Evolutionary conservation across 2,888 invertebrate genomes (phyloP), one percentile per base, ranked within the genome.

Genomic region (Xanthia icteritia): DNA sequence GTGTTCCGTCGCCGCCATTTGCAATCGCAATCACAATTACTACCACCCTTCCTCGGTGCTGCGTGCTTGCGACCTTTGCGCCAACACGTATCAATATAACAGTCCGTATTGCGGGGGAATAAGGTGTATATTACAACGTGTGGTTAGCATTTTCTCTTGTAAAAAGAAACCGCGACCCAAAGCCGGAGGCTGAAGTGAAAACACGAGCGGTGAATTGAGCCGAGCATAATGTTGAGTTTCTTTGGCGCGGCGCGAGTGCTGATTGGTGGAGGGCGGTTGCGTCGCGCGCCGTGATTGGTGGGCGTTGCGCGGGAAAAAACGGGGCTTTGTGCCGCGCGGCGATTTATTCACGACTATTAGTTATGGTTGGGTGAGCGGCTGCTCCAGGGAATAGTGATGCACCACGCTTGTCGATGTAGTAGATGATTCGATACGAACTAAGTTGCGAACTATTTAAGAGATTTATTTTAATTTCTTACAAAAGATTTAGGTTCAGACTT

Each of bases 291-390:
- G 89, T 91, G 90, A 96, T 96, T 96, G 96, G 96, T 93, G 92
- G 91, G 86, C 89, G 86, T 85, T 82, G 86, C 84, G 89, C 88
- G 91, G 88, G 91, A 94, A 95, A 95, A 95, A 94, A 94, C 87
- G 87, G 89, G 90, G 91, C 93, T 94, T 95, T 95, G 94, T 95
- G 94, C 92, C 90, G 92, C 92, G 91, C 92, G 90, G 92, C 93
- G 94, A 94, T 94, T 95, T 94, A 94, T 95, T 95, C 96, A 93
- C 94, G 93, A 95, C 95, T 95, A 96, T 96, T 96, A 96, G 96
- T 96, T 94, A 96, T 93, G 96, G 94, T 95, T 92, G 94, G 93
- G 90, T 94, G 95, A 92, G 91, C 94, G 92, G 90, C 82, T 86
- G 90, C 90, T 87, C 83, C 82, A 76, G 81, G 86, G 79, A 73